Evolutionary conservation across 2,888 invertebrate genomes (phyloP).

Genomic region (Tenthredo notha): DNA sequence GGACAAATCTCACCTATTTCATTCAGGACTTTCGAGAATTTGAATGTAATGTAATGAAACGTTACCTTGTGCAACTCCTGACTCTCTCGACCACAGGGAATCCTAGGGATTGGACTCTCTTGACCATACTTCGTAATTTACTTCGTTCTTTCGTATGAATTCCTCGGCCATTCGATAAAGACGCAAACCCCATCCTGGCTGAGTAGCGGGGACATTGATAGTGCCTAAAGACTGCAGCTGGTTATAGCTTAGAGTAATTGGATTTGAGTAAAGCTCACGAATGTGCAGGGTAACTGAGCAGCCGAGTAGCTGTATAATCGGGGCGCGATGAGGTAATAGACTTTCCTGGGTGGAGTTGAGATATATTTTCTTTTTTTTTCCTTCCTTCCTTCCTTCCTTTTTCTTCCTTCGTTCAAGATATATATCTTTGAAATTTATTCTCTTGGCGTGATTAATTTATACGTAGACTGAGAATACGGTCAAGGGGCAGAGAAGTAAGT

Average conservation of each 20-base stretch:
- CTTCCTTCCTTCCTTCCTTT: neutral
- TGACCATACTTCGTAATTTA: neutral
- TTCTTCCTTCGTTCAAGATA: neutral
- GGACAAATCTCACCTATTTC: neutral
- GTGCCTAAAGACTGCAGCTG: neutral
- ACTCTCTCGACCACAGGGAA: neutral
- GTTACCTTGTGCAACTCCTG: neutral
- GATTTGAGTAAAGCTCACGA: neutral
- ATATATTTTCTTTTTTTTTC: neutral
- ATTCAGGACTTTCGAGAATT: neutral
- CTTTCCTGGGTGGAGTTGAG: neutral
- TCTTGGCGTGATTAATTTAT: conserved; percentile 4
- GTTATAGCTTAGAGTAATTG: neutral
- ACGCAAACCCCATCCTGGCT: neutral
- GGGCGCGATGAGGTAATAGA: neutral
- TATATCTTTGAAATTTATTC: conserved; percentile 1
- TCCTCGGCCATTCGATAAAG: neutral
- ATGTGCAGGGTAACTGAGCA: neutral
- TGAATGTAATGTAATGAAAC: neutral
- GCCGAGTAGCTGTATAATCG: neutral
- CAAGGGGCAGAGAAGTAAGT: conserved; percentile 16
- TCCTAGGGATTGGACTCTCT: neutral
- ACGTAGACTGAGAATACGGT: conserved; percentile 1
- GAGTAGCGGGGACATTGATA: neutral
- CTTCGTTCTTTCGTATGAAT: neutral